phyloP scores from a whole-genome alignment of 1,140 invertebrate genomes.

The Sminthurides bifidus region DNA sequence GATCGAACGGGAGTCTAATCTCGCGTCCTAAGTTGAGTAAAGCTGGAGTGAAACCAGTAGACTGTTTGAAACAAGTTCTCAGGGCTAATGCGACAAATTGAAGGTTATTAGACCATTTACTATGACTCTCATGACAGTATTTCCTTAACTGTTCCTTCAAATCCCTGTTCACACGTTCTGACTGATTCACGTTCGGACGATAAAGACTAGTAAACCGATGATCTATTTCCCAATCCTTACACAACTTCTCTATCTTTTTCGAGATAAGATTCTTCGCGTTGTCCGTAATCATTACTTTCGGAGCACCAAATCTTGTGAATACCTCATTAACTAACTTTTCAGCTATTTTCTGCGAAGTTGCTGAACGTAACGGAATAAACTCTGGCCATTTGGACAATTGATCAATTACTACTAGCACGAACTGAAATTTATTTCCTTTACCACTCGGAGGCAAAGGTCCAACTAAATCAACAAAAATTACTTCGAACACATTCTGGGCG shows the following conservation, averaged over 20 bases:
- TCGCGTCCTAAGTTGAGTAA: slow-evolving; percentile 37
- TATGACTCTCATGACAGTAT: slow-evolving; percentile 34
- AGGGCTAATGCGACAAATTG: slow-evolving; percentile 37
- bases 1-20: slow-evolving; percentile 19
- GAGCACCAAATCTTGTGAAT: slow-evolving; percentile 32
- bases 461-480: too few relatives aligned
- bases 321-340: slow-evolving; percentile 30
- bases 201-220: slow-evolving; percentile 33
- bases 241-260: slow-evolving; percentile 7
- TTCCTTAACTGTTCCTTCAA: slow-evolving; percentile 37
- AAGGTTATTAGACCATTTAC: slow-evolving; percentile 35
- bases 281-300: slow-evolving; percentile 33
- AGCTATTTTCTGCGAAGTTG: slow-evolving; percentile 32
- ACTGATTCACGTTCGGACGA: slow-evolving; percentile 37
- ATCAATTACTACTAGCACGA: slow-evolving; percentile 34
- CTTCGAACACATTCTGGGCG: too few relatives aligned
- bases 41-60: slow-evolving; percentile 36
- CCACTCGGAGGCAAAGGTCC: slow-evolving; percentile 17
- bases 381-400: slow-evolving; percentile 34
- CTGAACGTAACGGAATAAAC: slow-evolving; percentile 29
- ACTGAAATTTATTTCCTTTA: slow-evolving; percentile 16
- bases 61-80: slow-evolving; percentile 35
- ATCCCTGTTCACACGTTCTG: slow-evolving; percentile 38
- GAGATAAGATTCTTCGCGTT: slow-evolving; percentile 22
- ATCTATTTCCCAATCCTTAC: slow-evolving; percentile 1